Base-by-base conservation (phyloP, 1,140 invertebrate genomes). In the Megalonaias nervosa region DNA sequence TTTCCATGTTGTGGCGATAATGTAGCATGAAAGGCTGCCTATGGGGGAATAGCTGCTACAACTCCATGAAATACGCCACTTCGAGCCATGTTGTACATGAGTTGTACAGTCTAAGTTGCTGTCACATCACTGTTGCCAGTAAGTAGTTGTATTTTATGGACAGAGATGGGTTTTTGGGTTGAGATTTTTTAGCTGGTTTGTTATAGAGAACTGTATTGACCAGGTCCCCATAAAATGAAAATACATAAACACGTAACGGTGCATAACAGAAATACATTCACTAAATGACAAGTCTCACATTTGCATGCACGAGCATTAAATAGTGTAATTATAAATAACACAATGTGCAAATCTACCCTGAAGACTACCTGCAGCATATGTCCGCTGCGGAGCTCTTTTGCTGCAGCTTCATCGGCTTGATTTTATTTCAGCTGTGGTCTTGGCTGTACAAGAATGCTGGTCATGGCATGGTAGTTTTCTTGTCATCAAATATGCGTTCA, bases 401-500 rank as follows among this genome's bases (percentile, higher is more conserved):
- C n/a, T 57, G 58, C 56, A n/a, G 21, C 55, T 56, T n/a, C 19
- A 58, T n/a, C 15, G 58, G 15, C 12, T 14, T 60, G 74, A 26
- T 48, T 62, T 16, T 23, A 16, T 59, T 26, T 3, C n/a, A n/a
- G 14, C n/a, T 64, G 56, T 26, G 38, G 59, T 56, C 60, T 19
- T 69, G 26, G 68, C 17, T 48, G 38, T 3, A 77, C 68, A 16
- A 77, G 70, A 23, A 77, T 71, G 48, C 61, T 77, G 11, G 69
- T 77, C 75, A 71, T 77, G 12, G 68, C 75, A 77, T 77, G 75
- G 61, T 65, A 1, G 75, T 77, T 19, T 70, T 21, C 57, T 77
- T 77, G 26, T 38, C 75, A 72, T 72, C 64, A 26, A 72, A 31
- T 19, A 68, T 77, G 56, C 68, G 64, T 48, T 77, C 75, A 77